Conservation (phyloP, 1,140 invertebrate genomes). For the Pararge aegeria region DNA sequence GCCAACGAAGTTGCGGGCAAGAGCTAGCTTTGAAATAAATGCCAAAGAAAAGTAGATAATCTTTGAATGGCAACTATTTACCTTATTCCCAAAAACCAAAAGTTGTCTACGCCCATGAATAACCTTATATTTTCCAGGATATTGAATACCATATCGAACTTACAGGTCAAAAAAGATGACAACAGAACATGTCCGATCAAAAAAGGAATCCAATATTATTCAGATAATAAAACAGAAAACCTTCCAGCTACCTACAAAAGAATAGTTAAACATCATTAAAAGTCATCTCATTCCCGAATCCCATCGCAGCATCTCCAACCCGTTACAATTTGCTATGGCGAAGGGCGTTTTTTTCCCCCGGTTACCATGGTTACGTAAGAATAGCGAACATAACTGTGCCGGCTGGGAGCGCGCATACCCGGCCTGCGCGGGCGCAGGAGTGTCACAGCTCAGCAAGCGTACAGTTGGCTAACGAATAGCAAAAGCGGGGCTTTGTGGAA, state of each 20-base stretch:
- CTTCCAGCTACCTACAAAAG: neutral
- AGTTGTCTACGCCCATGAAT: no score
- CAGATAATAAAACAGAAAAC: neutral
- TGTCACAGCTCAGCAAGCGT: neutral
- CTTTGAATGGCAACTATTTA: no score
- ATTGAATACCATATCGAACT: no score
- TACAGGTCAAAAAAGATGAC: no score
- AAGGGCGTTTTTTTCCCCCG: conserved; percentile 29
- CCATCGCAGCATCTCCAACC: conserved; percentile 11
- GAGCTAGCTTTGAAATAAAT: no score
- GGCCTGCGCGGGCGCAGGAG: conserved; percentile 43
- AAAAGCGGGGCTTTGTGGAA: no score
- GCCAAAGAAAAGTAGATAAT: no score
- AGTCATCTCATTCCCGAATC: neutral
- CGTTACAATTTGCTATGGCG: conserved; percentile 25
- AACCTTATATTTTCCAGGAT: no score
- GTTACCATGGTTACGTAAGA: conserved; percentile 55
- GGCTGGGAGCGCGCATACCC: conserved; percentile 57
- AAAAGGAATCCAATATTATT: neutral
- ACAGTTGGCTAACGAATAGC: neutral
- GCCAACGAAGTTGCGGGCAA: no score
- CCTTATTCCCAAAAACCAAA: no score
- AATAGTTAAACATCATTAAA: conserved; percentile 3
- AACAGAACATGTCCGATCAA: no score
- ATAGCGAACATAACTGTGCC: conserved; percentile 70